Percentiles rank a stretch among this genome's conserved stretches.
Conservation (phyloP, 1,140 invertebrate genomes). For the Stratiolaelaps scimitus region DNA sequence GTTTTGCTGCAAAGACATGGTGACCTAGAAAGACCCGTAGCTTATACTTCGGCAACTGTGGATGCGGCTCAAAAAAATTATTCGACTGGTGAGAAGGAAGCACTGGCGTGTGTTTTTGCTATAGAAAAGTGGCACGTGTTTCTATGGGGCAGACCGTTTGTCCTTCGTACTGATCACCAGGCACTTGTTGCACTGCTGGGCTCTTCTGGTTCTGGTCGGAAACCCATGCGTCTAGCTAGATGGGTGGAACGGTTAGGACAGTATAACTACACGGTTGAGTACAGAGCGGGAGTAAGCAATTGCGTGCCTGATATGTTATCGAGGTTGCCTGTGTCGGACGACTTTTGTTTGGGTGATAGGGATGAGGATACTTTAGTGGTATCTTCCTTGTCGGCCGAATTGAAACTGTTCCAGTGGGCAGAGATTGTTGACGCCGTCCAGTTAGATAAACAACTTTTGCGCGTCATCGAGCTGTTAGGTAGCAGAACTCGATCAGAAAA, state of each 20-base stretch:
- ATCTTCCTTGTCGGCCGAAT: not conserved
- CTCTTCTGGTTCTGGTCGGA: not conserved
- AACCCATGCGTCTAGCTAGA: not conserved
- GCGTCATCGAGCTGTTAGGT: not conserved
- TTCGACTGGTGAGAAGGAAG: not conserved
- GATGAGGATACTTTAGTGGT: not conserved
- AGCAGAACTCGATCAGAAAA: not conserved
- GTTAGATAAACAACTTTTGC: not conserved
- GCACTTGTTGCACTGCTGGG: conserved; percentile 5
- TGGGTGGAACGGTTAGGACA: not conserved
- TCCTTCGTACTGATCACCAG: too few species aligned
- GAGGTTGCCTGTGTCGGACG: not conserved
- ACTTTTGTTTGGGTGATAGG: not conserved
- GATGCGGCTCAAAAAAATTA: not conserved
- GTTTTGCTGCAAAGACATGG: conserved; percentile 1
- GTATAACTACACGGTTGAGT: not conserved
- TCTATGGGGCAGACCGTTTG: too few species aligned
- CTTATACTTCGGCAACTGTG: not conserved
- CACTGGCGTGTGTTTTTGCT: not conserved
- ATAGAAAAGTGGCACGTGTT: too few species aligned
- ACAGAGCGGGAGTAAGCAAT: not conserved
- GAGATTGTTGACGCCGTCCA: not conserved
- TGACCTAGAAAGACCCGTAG: too few species aligned
- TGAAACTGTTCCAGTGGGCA: not conserved
- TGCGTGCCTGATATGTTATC: conserved; percentile 4